phyloP scores from a whole-genome alignment of 2,888 invertebrate species.

The Escarpia spicata region DNA sequence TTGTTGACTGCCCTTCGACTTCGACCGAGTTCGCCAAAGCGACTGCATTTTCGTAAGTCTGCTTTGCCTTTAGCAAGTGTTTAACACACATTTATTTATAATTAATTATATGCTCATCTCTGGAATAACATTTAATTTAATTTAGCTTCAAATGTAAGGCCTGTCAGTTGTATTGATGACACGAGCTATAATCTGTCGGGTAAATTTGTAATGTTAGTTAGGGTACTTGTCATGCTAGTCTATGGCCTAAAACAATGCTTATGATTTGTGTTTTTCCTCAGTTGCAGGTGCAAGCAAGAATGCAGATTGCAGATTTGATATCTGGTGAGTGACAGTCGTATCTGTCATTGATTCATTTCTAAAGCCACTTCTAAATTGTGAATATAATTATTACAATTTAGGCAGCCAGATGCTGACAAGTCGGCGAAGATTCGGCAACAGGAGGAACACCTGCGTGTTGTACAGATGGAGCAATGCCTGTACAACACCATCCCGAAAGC shows the following conservation, averaged over 20 bases:
- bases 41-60: conserved; percentile 5
- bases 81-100: conserved; percentile 3
- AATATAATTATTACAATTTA: not conserved
- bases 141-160: not conserved
- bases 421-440: not conserved
- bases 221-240: not conserved
- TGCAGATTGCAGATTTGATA: not conserved
- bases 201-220: not conserved
- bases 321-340: not conserved
- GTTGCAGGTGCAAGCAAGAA: not conserved
- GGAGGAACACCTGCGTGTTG: conserved; percentile 24
- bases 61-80: conserved; percentile 20
- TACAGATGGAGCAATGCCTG: conserved; percentile 20
- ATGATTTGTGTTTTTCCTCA: not conserved
- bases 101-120: not conserved
- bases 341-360: not conserved
- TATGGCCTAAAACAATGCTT: not conserved
- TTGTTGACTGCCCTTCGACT: not conserved
- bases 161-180: not conserved
- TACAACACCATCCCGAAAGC: conserved; percentile 18
- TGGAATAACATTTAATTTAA: not conserved
- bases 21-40: not conserved
- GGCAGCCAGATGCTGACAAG: conserved; percentile 13
- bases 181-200: not conserved
- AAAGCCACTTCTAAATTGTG: not conserved